Conservation (phyloP, 2,888 invertebrate species). For the Metacarcinus magister region DNA sequence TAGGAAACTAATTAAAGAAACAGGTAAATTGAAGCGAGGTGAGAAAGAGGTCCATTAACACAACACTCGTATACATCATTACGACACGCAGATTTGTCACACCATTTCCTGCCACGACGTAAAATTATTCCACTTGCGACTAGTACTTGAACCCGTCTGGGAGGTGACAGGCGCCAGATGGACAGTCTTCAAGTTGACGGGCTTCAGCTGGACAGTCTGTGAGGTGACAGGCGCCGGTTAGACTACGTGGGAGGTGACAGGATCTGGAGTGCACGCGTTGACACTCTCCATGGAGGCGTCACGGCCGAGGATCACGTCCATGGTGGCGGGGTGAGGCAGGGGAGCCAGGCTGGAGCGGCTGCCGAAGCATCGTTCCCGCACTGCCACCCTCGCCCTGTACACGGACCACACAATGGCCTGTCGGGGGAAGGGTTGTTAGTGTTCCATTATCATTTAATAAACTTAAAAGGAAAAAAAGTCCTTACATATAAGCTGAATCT, state of each 20-base stretch:
- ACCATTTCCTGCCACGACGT: background rate
- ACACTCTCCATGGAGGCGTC: conserved; percentile 75
- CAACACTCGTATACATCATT: conserved; percentile 51
- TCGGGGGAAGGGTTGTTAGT: background rate
- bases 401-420: conserved; percentile 70
- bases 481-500: background rate
- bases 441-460: background rate
- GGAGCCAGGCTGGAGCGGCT: background rate
- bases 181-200: conserved; percentile 56
- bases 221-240: conserved; percentile 45
- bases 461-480: background rate
- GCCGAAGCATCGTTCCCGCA: conserved; percentile 28
- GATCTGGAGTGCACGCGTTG: background rate
- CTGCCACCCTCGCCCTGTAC: conserved; percentile 50
- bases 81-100: conserved; percentile 47
- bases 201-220: conserved; percentile 18
- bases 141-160: conserved; percentile 27
- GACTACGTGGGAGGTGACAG: conserved; percentile 46
- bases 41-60: background rate
- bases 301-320: conserved; percentile 71
- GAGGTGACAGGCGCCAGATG: conserved; percentile 20
- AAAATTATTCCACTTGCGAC: conserved; percentile 5
- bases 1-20: background rate
- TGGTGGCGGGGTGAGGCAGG: conserved; percentile 73
- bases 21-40: background rate